A percentile compares a stretch with the other conserved stretches of the same genome.
These are phyloP conservation scores for Strongylocentrotus purpuratus DNA, from an alignment of 35 echinoderm and acorn worm genomes.

Conservation along the genomic window DNA sequence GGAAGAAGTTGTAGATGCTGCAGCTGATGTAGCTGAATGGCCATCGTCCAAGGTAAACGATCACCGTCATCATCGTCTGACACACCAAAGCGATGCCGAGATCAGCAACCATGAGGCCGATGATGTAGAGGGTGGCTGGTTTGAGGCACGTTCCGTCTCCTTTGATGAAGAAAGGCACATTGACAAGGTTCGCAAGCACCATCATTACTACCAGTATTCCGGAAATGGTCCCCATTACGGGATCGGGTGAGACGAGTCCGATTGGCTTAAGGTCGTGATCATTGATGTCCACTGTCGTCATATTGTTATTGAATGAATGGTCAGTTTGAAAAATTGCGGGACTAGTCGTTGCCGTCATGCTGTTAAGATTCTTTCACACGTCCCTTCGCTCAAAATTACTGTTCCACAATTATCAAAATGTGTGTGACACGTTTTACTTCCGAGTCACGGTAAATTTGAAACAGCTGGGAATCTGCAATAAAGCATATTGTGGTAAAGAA, in stretches of 20 bases:
- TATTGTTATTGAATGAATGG: neutral
- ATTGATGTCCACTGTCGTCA: neutral
- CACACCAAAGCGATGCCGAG: constrained; percentile 41
- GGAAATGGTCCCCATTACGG: neutral
- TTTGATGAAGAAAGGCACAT: constrained; percentile 2
- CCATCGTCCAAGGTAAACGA: constrained; percentile 15
- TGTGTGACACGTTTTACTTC: too few species aligned
- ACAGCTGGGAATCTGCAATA: too few species aligned
- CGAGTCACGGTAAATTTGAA: too few species aligned
- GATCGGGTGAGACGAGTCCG: constrained; percentile 14
- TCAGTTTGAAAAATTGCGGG: neutral
- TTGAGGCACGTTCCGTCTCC: constrained; percentile 15
- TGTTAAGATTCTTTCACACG: neutral
- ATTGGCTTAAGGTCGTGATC: neutral
- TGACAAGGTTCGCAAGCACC: constrained; percentile 29
- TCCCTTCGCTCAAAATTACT: neutral
- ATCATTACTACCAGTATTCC: neutral
- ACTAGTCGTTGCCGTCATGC: neutral
- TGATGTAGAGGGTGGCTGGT: constrained; percentile 2
- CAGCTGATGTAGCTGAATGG: constrained; percentile 24
- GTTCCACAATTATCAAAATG: too few species aligned
- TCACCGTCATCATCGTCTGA: neutral
- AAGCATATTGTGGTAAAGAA: too few species aligned
- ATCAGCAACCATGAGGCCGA: constrained; percentile 28
- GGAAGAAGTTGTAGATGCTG: constrained; percentile 31